phyloP scores from a whole-genome alignment of 2,888 invertebrate species.

The Syrista parreyssii region DNA sequence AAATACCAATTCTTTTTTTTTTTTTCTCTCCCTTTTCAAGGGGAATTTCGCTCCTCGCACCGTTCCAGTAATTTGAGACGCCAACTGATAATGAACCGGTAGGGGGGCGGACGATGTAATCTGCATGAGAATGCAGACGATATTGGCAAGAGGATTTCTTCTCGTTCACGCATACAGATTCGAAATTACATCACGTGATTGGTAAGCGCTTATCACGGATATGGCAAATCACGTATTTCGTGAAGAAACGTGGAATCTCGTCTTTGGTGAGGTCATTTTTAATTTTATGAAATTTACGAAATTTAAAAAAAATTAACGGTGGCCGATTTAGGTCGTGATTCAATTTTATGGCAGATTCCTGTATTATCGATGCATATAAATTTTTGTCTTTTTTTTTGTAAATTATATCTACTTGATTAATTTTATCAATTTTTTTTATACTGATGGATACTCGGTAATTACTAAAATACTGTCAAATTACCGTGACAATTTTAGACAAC shows the following conservation, averaged over 20 bases:
- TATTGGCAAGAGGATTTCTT: conserved; percentile 60
- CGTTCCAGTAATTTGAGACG: conserved; percentile 49
- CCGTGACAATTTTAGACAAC: not conserved
- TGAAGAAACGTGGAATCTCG: not conserved
- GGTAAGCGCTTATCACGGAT: not conserved
- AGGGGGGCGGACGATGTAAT: conserved; percentile 60
- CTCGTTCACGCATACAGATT: conserved; percentile 61
- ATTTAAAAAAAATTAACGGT: too few species aligned
- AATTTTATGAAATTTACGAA: not conserved
- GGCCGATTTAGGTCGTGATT: not conserved
- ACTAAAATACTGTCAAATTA: not conserved
- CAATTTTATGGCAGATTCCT: not conserved
- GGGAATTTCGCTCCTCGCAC: not conserved
- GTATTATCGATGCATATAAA: not conserved
- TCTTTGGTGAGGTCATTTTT: not conserved
- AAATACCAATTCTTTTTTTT: not conserved
- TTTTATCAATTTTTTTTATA: not conserved
- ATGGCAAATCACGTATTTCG: not conserved
- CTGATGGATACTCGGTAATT: too few species aligned
- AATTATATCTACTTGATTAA: not conserved
- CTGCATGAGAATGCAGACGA: conserved; percentile 63
- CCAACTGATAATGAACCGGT: conserved; percentile 63
- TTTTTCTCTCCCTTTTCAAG: not conserved
- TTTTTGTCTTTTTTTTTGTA: not conserved
- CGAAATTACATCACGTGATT: conserved; percentile 53